Evolutionary conservation across 2,888 invertebrate species (phyloP).

Genomic region (Lochmaea capreae): DNA sequence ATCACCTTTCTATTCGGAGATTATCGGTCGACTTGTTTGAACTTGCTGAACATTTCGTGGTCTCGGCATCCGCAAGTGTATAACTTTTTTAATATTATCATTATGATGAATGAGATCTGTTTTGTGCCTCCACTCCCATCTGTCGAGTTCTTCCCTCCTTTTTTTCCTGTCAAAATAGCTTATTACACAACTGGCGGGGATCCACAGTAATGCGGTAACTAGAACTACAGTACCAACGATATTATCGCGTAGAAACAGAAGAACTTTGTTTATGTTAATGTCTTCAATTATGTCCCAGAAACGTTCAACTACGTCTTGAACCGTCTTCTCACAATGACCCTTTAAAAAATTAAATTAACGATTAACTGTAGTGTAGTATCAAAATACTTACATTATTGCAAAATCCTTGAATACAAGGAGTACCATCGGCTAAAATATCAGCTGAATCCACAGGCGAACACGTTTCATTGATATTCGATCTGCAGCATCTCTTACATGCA

Average conservation of each 20-base stretch:
- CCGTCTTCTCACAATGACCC: constrained; percentile 94
- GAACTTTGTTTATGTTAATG: constrained; percentile 92
- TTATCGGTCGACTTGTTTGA: constrained; percentile 32
- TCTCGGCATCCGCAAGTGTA: constrained; percentile 70
- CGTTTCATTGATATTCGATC: constrained; percentile 90
- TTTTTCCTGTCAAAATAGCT: constrained; percentile 85
- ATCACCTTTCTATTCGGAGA: constrained; percentile 39
- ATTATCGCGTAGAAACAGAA: constrained; percentile 90
- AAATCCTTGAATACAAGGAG: constrained; percentile 96
- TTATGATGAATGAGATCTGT: constrained; percentile 80
- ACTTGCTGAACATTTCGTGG: constrained; percentile 34
- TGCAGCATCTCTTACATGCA: constrained; percentile 94
- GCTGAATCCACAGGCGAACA: constrained; percentile 90
- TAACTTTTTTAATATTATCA: constrained; percentile 74
- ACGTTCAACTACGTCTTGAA: constrained; percentile 94
- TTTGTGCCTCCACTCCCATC: constrained; percentile 77
- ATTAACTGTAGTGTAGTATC: background rate
- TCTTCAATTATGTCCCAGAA: constrained; percentile 99
- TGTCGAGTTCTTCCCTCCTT: constrained; percentile 77
- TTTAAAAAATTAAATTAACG: constrained; percentile 59
- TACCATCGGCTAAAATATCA: constrained; percentile 91
- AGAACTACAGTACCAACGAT: constrained; percentile 94
- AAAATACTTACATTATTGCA: constrained; percentile 82
- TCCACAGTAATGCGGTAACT: constrained; percentile 93
- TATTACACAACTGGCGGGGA: constrained; percentile 91